These are phyloP conservation scores for Tadarida brasiliensis DNA, from an alignment of 2,797 vertebrate species.

Conservation along the genomic window DNA sequence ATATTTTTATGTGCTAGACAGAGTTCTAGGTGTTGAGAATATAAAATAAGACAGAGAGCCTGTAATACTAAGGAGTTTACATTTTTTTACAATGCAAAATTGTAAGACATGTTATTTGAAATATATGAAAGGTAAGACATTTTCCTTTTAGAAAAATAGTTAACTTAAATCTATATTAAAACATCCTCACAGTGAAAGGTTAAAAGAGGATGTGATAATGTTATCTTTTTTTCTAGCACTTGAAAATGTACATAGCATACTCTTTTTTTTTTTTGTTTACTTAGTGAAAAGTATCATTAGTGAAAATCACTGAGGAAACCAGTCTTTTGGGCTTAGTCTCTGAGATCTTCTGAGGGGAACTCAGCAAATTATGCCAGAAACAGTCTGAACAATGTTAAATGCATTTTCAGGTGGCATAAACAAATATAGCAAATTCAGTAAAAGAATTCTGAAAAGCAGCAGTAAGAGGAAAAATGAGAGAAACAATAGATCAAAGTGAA, in stretches of 20 bases:
- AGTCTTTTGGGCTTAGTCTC: background rate
- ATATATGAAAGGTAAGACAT: background rate
- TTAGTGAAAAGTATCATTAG: background rate
- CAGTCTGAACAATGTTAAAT: background rate
- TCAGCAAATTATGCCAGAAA: background rate
- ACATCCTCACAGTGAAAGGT: background rate
- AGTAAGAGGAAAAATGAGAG: background rate
- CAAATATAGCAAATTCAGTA: background rate
- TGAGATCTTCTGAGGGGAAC: background rate
- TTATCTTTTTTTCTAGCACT: background rate
- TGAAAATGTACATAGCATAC: background rate
- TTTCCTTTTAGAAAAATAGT: background rate
- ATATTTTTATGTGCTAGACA: background rate
- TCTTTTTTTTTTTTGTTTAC: background rate
- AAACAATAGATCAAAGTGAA: background rate
- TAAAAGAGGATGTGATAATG: background rate
- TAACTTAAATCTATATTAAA: constrained; percentile 10
- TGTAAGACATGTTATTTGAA: background rate
- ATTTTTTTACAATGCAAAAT: background rate
- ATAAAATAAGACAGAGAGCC: background rate
- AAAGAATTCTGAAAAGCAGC: background rate
- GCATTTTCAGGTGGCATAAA: background rate
- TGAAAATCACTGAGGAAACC: background rate
- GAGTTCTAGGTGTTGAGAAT: background rate
- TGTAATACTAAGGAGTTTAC: background rate